phyloP scores from a whole-genome alignment of 2,113 vertebrate genomes.

The Etheostoma cragini region DNA sequence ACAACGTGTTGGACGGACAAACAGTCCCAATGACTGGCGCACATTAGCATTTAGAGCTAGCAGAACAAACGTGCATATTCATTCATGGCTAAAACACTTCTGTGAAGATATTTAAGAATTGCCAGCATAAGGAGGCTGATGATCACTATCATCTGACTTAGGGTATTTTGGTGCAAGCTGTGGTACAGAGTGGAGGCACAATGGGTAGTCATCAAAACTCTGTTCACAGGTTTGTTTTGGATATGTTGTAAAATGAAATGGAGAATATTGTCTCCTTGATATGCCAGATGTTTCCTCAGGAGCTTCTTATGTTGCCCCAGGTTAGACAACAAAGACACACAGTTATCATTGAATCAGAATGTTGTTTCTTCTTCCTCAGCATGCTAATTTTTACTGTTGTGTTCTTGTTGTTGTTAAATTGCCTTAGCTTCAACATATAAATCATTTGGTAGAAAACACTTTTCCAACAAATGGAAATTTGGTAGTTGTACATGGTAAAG shows the following conservation, averaged over 20 bases:
- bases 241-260: conserved; percentile 48
- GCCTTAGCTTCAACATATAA: neutral
- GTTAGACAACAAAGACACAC: conserved; percentile 68
- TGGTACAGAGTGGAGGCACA: conserved; percentile 15
- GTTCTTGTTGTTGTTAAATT: conserved; percentile 2
- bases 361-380: conserved; percentile 43
- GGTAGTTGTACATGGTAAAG: neutral
- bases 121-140: conserved; percentile 18
- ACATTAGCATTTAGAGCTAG: neutral
- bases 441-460: neutral
- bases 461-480: neutral
- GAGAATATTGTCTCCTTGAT: conserved; percentile 65
- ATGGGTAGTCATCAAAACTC: conserved; percentile 25
- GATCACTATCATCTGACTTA: conserved; percentile 12
- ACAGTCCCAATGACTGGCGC: neutral
- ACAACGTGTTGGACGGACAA: neutral
- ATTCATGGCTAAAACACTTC: neutral
- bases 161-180: conserved; percentile 27
- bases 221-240: conserved; percentile 48
- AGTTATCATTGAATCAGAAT: conserved; percentile 65
- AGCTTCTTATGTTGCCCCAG: conserved; percentile 60
- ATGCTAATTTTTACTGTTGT: conserved; percentile 19
- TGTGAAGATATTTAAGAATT: neutral
- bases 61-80: neutral
- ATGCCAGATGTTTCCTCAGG: conserved; percentile 77